Evolutionary conservation across 2,888 invertebrate species (phyloP), one percentile per base, ranked within the genome.

Genomic region (Diplolepis rosae): DNA sequence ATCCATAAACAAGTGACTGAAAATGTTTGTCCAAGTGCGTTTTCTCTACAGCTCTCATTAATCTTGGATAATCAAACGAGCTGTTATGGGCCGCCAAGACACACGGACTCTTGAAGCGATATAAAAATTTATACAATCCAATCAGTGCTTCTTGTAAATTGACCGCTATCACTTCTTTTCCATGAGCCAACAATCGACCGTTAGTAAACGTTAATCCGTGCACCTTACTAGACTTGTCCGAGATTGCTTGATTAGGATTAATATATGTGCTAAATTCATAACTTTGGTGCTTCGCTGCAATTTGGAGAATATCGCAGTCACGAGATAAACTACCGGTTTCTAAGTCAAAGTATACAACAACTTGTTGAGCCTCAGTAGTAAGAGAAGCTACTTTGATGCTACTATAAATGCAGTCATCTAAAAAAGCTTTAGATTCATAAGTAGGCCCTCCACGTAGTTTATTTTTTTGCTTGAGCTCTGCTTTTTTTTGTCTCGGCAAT

Each of bases 391-490:
- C 4, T 30, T 30, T 6, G 6, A 30, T 3, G 6, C 6, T 30
- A 4, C 30, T 30, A 30, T 30, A 30, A 4, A 30, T 3, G 6
- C 4, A 30, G 6, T 30, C 30, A 32, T 70, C 48, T n/a, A 74
- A 72, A 18, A 69, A 70, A 66, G 72, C 75, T 45, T 73, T 72
- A 1, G 69, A 71, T 61, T 73, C 32, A 24, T 77, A 74, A 2
- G 71, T 69, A 42, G 50, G 11, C 45, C 71, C 74, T 61, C 71
- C 74, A 9, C 42, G 45, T 9, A 28, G 28, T 69, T 76, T 69
- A 54, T 61, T 70, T 66, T 56, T 66, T 35, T 72, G 61, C 65
- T 69, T 66, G 22, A 74, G 22, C 11, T 69, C 61, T 11, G 42
- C 65, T 68, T 68, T 42, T 13, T 56, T 24, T 48, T 73, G 70